Percentiles rank a stretch among this genome's conserved stretches.
Evolutionary conservation across 2,113 vertebrate genomes (phyloP).

Genomic region (Cryptotis parvus): DNA sequence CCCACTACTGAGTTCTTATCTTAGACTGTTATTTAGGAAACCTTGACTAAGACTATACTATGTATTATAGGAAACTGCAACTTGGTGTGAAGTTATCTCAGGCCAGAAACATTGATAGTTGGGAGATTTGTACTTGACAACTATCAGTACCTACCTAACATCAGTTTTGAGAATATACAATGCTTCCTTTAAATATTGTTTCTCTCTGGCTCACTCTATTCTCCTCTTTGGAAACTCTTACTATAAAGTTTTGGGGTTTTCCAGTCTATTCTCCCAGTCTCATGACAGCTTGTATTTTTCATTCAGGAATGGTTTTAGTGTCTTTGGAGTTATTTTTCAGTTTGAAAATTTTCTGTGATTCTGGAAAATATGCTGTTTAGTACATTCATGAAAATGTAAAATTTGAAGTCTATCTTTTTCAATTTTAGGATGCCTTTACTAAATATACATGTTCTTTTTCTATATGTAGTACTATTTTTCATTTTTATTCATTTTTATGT

Average conservation of each 20-base stretch:
- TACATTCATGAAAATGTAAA: not conserved
- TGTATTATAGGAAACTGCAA: not conserved
- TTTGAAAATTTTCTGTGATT: constrained; percentile 21
- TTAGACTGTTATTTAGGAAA: constrained; percentile 60
- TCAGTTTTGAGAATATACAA: not conserved
- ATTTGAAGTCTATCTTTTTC: not conserved
- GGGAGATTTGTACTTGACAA: not conserved
- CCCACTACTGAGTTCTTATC: not conserved
- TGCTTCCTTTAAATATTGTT: not conserved
- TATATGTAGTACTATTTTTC: not conserved
- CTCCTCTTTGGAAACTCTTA: not conserved
- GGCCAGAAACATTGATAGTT: not conserved
- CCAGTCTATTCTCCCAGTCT: not conserved
- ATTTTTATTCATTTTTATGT: constrained; percentile 28
- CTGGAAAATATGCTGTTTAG: not conserved
- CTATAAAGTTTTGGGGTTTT: not conserved
- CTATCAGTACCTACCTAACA: not conserved
- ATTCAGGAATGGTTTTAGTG: not conserved
- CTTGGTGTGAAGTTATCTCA: not conserved
- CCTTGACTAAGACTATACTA: not conserved
- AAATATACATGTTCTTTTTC: not conserved
- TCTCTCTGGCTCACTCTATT: not conserved
- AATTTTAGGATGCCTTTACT: not conserved
- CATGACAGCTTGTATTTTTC: not conserved
- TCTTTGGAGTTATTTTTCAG: not conserved